These are phyloP conservation scores for Sceliomorpha sp. DNA, from an alignment of 2,888 invertebrate species.

Conservation along the genomic window DNA sequence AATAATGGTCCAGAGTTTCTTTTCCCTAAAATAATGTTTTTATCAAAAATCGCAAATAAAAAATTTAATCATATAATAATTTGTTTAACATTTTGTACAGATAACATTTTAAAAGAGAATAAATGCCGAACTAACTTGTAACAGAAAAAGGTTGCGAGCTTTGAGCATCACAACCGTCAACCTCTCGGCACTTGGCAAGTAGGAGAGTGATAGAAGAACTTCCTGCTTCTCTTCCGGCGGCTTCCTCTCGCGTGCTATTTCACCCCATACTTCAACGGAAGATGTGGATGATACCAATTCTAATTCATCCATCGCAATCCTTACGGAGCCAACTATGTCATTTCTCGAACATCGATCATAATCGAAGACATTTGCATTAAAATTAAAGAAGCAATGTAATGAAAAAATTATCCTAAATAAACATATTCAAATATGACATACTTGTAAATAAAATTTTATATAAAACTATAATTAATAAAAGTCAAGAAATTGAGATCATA, in stretches of 20 bases:
- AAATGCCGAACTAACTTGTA: constrained; percentile 80
- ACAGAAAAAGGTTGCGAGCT: constrained; percentile 90
- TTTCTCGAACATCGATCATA: constrained; percentile 90
- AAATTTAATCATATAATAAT: too few species aligned
- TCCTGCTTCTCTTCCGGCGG: constrained; percentile 92
- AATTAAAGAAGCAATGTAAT: too few species aligned
- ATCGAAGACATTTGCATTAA: constrained; percentile 77
- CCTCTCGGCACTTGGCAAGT: constrained; percentile 92
- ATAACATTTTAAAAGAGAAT: too few species aligned
- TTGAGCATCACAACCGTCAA: constrained; percentile 91
- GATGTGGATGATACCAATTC: constrained; percentile 89
- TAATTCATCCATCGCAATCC: constrained; percentile 88
- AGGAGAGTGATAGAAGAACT: constrained; percentile 90
- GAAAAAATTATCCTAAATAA: too few species aligned
- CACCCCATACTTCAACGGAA: constrained; percentile 92
- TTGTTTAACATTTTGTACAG: too few species aligned
- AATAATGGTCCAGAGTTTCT: too few species aligned
- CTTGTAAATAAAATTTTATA: too few species aligned
- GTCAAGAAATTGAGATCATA: too few species aligned
- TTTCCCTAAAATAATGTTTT: too few species aligned
- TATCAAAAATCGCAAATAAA: too few species aligned
- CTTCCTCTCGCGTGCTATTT: constrained; percentile 89
- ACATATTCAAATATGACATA: too few species aligned
- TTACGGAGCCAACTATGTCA: constrained; percentile 92
- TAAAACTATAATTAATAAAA: too few species aligned